phyloP scores from a whole-genome alignment of 2,888 invertebrate species.

The Iphiclides podalirius region DNA sequence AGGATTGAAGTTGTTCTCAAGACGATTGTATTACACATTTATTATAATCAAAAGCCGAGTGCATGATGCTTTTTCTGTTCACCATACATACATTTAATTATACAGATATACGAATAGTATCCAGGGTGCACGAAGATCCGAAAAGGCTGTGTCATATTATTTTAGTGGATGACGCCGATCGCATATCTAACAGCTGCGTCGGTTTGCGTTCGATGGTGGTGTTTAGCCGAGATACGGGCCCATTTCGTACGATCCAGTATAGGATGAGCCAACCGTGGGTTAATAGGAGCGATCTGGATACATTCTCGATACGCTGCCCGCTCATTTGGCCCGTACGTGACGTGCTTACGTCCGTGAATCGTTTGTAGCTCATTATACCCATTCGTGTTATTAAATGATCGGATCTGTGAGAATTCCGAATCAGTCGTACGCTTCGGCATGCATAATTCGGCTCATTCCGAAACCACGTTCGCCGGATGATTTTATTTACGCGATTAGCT shows the following conservation, averaged over 20 bases:
- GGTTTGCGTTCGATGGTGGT: constrained; percentile 67
- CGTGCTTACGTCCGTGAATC: constrained; percentile 73
- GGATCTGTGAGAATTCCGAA: constrained; percentile 73
- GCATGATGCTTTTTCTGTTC: constrained; percentile 41
- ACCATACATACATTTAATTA: constrained; percentile 56
- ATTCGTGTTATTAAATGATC: constrained; percentile 75
- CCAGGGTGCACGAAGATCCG: constrained; percentile 56
- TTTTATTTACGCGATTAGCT: constrained; percentile 27
- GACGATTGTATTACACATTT: too few relatives aligned
- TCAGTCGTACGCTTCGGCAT: constrained; percentile 52
- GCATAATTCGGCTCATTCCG: neutral
- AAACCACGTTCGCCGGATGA: neutral
- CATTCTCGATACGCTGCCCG: constrained; percentile 69
- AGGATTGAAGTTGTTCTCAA: too few relatives aligned
- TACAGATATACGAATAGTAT: constrained; percentile 41
- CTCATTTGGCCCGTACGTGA: constrained; percentile 75
- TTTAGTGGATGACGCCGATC: constrained; percentile 76
- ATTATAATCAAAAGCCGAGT: too few relatives aligned
- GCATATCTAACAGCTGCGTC: constrained; percentile 73
- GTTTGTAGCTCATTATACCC: constrained; percentile 70
- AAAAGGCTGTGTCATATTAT: constrained; percentile 80
- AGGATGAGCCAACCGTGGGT: constrained; percentile 67
- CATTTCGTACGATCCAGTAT: constrained; percentile 70
- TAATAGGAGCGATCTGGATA: constrained; percentile 71
- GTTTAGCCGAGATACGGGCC: constrained; percentile 71